A percentile compares a stretch with the other conserved stretches of the same genome.
These are phyloP conservation scores for Chrysocyon brachyurus DNA, from an alignment of 2,797 vertebrate genomes.

Conservation along the genomic window DNA sequence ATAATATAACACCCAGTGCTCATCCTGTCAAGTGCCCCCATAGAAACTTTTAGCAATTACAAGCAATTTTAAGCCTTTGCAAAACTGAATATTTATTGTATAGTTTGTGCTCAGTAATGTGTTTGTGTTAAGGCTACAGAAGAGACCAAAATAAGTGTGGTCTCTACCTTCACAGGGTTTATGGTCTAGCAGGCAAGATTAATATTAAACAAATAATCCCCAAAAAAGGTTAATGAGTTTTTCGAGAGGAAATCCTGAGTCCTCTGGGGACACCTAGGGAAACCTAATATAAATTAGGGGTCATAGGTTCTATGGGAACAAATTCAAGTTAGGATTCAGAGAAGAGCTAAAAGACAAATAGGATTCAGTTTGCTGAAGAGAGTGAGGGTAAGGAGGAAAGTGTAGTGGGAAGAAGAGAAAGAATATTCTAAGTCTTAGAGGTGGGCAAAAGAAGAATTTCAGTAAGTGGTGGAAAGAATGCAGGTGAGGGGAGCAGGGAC, in stretches of 20 bases:
- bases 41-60: background rate
- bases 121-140: background rate
- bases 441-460: background rate
- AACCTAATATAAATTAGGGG: background rate
- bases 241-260: background rate
- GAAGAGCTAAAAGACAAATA: background rate
- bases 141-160: background rate
- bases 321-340: no score
- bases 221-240: background rate
- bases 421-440: background rate
- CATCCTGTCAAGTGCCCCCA: no score
- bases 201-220: background rate
- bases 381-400: background rate
- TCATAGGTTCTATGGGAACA: background rate
- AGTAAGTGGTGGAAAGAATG: background rate
- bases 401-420: background rate
- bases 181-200: background rate
- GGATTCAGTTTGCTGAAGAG: background rate
- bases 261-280: background rate
- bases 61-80: conserved; percentile 6
- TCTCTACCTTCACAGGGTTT: background rate
- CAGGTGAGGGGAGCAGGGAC: background rate
- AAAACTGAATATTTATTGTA: background rate
- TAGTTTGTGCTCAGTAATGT: background rate
- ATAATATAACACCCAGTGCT: no score